Evolutionary conservation across 1,140 invertebrate species (phyloP).

Genomic region (Saxidomus purpurata): DNA sequence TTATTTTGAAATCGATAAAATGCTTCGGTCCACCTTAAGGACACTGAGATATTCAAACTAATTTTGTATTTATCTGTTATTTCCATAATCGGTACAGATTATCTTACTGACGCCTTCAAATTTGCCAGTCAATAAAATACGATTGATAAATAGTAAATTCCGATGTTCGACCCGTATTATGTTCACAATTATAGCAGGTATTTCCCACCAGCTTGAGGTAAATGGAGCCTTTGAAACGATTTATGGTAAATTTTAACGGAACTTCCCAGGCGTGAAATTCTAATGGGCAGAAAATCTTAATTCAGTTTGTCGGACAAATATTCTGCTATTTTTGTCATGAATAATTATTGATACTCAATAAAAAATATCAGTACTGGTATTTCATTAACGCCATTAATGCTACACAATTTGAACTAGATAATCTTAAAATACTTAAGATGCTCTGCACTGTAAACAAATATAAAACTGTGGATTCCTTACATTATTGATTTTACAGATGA

Average conservation of each 20-base stretch:
- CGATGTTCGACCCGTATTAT: neutral
- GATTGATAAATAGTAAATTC: conserved; percentile 26
- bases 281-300: neutral
- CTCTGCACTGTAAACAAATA: neutral
- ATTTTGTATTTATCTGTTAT: conserved; percentile 6
- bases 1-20: no score
- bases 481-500: no score
- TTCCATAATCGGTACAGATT: neutral
- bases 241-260: neutral
- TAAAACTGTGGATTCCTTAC: no score
- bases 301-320: neutral
- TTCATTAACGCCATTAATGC: neutral
- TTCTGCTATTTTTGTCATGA: neutral
- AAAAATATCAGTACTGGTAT: neutral
- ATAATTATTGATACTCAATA: neutral
- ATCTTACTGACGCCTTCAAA: conserved; percentile 23
- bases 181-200: neutral
- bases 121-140: neutral
- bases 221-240: neutral
- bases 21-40: no score
- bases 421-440: neutral
- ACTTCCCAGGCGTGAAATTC: neutral
- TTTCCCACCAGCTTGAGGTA: neutral
- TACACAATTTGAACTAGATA: neutral
- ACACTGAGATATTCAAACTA: neutral